Evolutionary conservation across 1,140 invertebrate genomes (phyloP).

Genomic region (Nasonia giraulti): DNA sequence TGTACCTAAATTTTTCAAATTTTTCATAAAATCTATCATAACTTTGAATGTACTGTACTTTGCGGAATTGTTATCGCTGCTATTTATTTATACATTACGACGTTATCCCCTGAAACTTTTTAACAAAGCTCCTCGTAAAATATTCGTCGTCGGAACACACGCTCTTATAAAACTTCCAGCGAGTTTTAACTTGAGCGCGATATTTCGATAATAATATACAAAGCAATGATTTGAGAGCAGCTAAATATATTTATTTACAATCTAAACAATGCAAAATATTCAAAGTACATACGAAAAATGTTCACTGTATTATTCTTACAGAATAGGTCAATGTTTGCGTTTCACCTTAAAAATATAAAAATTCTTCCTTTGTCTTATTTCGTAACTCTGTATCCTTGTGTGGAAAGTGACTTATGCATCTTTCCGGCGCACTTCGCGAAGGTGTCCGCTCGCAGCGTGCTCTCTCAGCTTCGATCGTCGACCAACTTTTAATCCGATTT

Average conservation of each 20-base stretch:
- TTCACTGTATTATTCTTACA: no score
- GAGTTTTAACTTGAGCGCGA: constrained; percentile 14
- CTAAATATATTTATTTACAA: neutral
- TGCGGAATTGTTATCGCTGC: constrained; percentile 16
- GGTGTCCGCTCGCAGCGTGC: neutral
- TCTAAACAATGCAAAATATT: neutral
- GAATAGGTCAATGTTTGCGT: no score
- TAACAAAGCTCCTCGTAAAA: constrained; percentile 39
- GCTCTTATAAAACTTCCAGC: constrained; percentile 33
- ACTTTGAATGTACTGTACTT: neutral
- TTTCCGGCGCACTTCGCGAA: neutral
- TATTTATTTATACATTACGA: constrained; percentile 39
- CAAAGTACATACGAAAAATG: neutral
- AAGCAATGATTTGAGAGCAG: neutral
- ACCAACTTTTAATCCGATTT: constrained; percentile 62
- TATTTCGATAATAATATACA: constrained; percentile 29
- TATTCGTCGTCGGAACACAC: neutral
- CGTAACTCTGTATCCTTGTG: no score
- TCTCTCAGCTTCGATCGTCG: constrained; percentile 52
- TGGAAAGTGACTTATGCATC: constrained; percentile 45
- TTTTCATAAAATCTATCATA: neutral
- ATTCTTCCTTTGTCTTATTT: no score
- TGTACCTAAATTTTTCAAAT: neutral
- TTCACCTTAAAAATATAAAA: no score
- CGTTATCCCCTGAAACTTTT: constrained; percentile 35